A percentile compares a stretch with the other conserved stretches of the same genome.
Conservation (phyloP, 2,113 vertebrate species). For the Chionomys nivalis region DNA sequence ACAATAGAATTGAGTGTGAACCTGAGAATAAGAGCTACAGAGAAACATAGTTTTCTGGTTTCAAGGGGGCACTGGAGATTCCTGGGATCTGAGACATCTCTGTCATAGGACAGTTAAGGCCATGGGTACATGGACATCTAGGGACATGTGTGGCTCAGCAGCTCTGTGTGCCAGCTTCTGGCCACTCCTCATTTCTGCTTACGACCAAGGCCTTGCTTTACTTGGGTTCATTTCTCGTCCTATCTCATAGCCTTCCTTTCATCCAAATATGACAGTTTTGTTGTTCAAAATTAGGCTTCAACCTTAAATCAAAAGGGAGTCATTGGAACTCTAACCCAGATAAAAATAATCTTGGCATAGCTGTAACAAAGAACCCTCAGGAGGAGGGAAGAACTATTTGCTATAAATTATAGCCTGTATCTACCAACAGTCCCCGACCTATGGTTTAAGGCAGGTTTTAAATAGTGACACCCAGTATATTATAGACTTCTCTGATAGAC, state of each 20-base stretch:
- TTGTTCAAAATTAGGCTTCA: not conserved
- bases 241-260: not conserved
- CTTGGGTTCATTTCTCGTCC: not conserved
- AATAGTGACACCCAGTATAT: not conserved
- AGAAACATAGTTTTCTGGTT: not conserved
- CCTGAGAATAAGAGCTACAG: not conserved
- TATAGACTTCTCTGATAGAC: not conserved
- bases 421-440: not conserved
- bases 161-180: not conserved
- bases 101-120: not conserved
- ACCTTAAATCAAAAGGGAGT: not conserved
- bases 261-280: not conserved
- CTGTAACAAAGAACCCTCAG: not conserved
- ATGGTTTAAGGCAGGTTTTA: not conserved
- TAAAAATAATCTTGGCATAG: not conserved
- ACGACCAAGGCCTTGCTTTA: not conserved
- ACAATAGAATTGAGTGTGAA: not conserved
- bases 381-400: not conserved
- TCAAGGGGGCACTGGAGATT: not conserved
- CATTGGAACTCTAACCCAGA: not conserved
- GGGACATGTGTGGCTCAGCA: not conserved
- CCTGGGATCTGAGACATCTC: not conserved
- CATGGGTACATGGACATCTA: not conserved
- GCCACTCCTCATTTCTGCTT: not conserved
- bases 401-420: no score